Percentiles rank a stretch among this genome's conserved stretches.
Evolutionary conservation across 35 echinoderm and acorn worm species (phyloP).

Genomic region (Ptychodera flava): DNA sequence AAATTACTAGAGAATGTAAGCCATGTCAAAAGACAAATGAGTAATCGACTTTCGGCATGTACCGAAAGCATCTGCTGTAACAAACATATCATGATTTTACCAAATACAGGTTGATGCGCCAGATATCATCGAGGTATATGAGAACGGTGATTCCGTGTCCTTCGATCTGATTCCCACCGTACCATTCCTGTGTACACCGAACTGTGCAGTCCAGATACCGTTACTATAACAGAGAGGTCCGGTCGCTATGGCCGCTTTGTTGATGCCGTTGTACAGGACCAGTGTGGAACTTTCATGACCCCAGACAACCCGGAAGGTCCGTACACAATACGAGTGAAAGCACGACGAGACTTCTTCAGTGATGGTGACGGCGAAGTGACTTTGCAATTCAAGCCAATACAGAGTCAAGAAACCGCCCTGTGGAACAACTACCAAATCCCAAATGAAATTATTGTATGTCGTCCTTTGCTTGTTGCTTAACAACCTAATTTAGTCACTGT

Average conservation of each 20-base stretch:
- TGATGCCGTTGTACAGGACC: background rate
- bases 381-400: background rate
- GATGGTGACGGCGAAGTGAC: background rate
- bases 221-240: background rate
- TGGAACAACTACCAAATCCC: background rate
- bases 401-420: background rate
- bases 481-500: no score
- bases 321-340: background rate
- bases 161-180: background rate
- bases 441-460: background rate
- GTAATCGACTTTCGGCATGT: no score
- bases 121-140: background rate
- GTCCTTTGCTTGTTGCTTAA: no score
- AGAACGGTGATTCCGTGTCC: background rate
- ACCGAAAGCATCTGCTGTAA: no score
- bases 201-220: background rate
- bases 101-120: background rate
- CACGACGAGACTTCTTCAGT: background rate
- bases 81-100: no score
- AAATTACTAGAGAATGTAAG: no score
- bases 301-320: background rate
- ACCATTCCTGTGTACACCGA: background rate
- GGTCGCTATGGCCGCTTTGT: background rate
- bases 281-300: background rate
- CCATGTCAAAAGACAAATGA: no score